A percentile compares a stretch with the other conserved stretches of the same genome.
phyloP scores from a whole-genome alignment of 1,140 invertebrate species.

The Lineus longissimus region DNA sequence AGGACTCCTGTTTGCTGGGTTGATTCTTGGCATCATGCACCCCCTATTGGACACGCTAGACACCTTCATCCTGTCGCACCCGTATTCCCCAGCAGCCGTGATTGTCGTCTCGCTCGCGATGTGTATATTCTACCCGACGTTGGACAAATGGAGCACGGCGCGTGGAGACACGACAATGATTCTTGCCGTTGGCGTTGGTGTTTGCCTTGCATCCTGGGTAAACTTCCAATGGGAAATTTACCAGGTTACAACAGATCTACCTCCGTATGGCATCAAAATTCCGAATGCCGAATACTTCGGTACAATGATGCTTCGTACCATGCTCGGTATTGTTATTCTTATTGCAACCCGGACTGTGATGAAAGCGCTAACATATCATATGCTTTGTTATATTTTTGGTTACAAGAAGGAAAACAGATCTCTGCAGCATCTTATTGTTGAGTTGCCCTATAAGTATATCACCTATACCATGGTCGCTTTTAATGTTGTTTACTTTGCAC shows the following conservation, averaged over 20 bases:
- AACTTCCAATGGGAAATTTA: slow-evolving; percentile 74
- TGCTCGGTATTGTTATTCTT: slow-evolving; percentile 70
- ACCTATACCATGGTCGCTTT: slow-evolving; percentile 49
- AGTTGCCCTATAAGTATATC: slow-evolving; percentile 77
- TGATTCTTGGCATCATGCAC: slow-evolving; percentile 68
- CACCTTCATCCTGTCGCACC: slow-evolving; percentile 66
- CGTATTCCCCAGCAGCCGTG: slow-evolving; percentile 65
- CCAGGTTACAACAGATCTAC: slow-evolving; percentile 53
- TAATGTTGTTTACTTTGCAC: slow-evolving; percentile 71
- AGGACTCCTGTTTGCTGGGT: slow-evolving; percentile 61
- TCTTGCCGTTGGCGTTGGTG: slow-evolving; percentile 69
- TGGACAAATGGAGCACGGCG: slow-evolving; percentile 42
- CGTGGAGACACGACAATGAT: slow-evolving; percentile 85
- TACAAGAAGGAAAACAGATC: slow-evolving; percentile 55
- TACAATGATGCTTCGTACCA: slow-evolving; percentile 68
- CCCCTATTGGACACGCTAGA: slow-evolving; percentile 73
- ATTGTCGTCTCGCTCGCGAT: slow-evolving; percentile 66
- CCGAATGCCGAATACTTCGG: slow-evolving; percentile 70
- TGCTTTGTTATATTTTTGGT: slow-evolving; percentile 66
- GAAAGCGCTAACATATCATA: slow-evolving; percentile 67
- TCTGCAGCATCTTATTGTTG: slow-evolving; percentile 57
- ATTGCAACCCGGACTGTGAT: slow-evolving; percentile 65
- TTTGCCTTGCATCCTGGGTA: slow-evolving; percentile 76
- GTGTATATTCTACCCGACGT: slow-evolving; percentile 67
- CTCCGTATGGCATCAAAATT: slow-evolving; percentile 57